phyloP scores from a whole-genome alignment of 2,888 invertebrate species.

The Brachylomia viminalis region DNA sequence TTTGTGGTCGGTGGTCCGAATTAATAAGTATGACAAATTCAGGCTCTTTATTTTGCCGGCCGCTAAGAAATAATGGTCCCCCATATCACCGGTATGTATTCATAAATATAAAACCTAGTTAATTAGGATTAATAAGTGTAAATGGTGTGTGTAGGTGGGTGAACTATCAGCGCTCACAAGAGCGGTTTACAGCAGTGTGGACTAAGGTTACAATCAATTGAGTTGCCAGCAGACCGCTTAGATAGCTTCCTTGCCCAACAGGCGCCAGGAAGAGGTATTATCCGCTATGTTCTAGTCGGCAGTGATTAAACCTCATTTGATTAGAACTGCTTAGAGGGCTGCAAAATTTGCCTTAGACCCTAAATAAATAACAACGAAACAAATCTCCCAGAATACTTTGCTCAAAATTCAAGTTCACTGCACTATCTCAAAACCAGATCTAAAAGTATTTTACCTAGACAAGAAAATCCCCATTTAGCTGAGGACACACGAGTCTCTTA shows the following conservation, averaged over 20 bases:
- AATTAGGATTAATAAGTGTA: not conserved
- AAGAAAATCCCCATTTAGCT: slow-evolving; percentile 17
- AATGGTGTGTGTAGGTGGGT: not conserved
- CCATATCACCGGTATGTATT: not conserved
- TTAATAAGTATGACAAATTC: slow-evolving; percentile 14
- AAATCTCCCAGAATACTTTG: slow-evolving; percentile 10
- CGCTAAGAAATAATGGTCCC: not conserved
- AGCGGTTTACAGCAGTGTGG: not conserved
- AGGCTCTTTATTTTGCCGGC: slow-evolving; percentile 1
- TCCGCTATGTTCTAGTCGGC: not conserved
- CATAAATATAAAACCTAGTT: not conserved
- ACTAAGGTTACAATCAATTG: not conserved
- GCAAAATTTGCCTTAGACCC: not conserved
- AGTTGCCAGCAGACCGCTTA: not conserved
- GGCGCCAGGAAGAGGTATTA: not conserved
- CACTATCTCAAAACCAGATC: slow-evolving; percentile 24
- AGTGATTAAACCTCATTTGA: not conserved
- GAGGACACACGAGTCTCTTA: slow-evolving; percentile 12
- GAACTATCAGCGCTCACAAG: not conserved
- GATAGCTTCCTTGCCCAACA: not conserved
- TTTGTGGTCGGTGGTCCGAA: slow-evolving; percentile 26
- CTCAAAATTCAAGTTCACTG: slow-evolving; percentile 4
- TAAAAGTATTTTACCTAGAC: slow-evolving; percentile 22
- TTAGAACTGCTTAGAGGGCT: not conserved
- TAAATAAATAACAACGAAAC: slow-evolving; percentile 18